These are phyloP conservation scores for Ischnura elegans DNA, from an alignment of 2,888 invertebrate species.

Conservation along the genomic window DNA sequence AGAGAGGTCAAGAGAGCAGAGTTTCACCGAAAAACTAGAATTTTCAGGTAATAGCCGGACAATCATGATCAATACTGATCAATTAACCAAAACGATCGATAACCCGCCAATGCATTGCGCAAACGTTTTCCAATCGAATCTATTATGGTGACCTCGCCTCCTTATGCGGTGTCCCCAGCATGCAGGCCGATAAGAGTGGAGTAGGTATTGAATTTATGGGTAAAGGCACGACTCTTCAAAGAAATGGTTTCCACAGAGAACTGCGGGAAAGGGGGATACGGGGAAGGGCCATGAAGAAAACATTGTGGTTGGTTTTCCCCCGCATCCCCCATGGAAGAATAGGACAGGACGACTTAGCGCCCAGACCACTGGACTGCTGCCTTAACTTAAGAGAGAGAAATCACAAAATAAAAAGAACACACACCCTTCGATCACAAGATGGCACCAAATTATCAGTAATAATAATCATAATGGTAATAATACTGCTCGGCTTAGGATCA, in stretches of 20 bases:
- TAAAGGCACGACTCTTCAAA: background rate
- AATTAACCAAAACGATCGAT: too few species aligned
- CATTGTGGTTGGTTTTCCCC: background rate
- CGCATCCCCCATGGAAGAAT: background rate
- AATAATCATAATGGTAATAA: conserved; percentile 35
- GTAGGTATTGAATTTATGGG: background rate
- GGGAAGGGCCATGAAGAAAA: background rate
- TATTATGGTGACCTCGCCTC: background rate
- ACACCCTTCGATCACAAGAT: background rate
- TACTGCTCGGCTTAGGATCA: conserved; percentile 63
- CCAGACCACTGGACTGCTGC: background rate
- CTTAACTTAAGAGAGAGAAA: too few species aligned
- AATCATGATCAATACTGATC: too few species aligned
- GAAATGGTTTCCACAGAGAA: conserved; percentile 1
- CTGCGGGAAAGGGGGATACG: background rate
- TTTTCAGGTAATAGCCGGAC: too few species aligned
- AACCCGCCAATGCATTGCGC: too few species aligned
- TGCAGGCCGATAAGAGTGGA: background rate
- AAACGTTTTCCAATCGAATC: background rate
- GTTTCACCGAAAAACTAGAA: too few species aligned
- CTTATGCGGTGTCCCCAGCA: background rate
- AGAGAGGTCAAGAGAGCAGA: background rate
- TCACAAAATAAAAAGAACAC: background rate
- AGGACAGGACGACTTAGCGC: background rate
- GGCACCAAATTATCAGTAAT: background rate